Base-by-base conservation (phyloP, 2,113 vertebrate genomes). In the Pseudorectes ferrugineus region DNA sequence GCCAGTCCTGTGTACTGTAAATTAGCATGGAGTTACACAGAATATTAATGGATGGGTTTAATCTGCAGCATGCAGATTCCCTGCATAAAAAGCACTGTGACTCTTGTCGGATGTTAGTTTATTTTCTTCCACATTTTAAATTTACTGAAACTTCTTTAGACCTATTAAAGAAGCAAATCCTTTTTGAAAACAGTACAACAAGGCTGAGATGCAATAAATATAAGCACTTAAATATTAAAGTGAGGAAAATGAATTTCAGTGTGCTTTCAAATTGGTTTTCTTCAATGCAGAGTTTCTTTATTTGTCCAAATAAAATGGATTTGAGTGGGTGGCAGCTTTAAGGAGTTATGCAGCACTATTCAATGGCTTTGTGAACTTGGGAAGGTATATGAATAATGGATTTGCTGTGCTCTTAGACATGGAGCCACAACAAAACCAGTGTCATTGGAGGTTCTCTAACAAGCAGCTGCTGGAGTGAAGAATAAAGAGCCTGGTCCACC, bases 141-240 rank as follows among this genome's bases (percentile, higher is more conserved):
- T 73, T 78, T 85, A 72, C 71, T 91, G 72, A 86, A 92, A 91
- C 55, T 90, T 54, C 49, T 88, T 79, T 52, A 80, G 63, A 55
- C 25, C 74, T 85, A 87, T 76, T 87, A 89, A 91, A 94, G 75
- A 84, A 89, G 66, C 58, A 93, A 87, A 82, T 76, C 78, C 58
- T 74, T 92, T 91, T 42, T 55, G 62, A 94, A 96, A 96, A 88
- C 45, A 67, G 40, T 57, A 72, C 66, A 90, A 72, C 45, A 57
- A n/a, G 78, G 55, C 75, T 95, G 62, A 94, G 96, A 95, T 68
- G n/a, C 84, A 92, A 95, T 95, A 96, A 96, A 95, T 95, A 97
- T 58, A 93, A 79, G 91, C 96, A 95, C 61, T 89, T 80, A 72
- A 96, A 94, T 97, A 96, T 95, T 94, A 74, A 97, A 95, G 80